Evolutionary conservation across 2,888 invertebrate species (phyloP), one percentile per base, ranked within the genome.

Genomic region (Ophioninae sp.): DNA sequence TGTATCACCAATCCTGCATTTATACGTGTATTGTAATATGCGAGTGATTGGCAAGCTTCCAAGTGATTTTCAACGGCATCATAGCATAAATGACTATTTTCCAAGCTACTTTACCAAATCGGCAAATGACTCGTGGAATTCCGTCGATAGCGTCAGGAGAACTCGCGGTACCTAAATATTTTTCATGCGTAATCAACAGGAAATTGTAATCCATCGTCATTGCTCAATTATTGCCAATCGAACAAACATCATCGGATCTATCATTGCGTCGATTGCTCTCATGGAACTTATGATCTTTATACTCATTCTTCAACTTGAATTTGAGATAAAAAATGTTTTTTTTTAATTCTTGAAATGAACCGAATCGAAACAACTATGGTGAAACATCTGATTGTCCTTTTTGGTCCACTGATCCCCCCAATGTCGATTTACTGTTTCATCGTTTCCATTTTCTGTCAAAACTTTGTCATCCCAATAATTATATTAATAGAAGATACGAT

Each of bases 51-150:
- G 84, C 87, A 91, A 91, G 91, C 90, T 89, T 86, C 86, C 85
- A 84, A 68, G 82, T 87, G 85, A 87, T 87, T 86, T 85, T 86
- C 75, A 68, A 85, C 78, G 70, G 85, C 83, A 87, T 85, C 85
- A 81, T 85, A 86, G 37, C 23, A 20, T 76, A 65, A 77, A 76
- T 80, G 81, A 86, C 83, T 88, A 87, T 89, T 69, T 90, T 87
- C 88, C 88, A 89, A 87, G 87, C 89, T 91, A 91, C 91, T 90
- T 91, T 91, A 91, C 91, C 91, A 86, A 91, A 91, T 86, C 90
- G 91, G 87, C 92, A 92, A 89, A 88, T 89, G 86, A 91, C 90
- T 87, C 91, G 90, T 87, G 91, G 91, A 82, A 89, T 85, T 88
- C 90, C 89, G 82, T 91, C 88, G 87, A 87, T 86, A 72, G 87